phyloP scores from a whole-genome alignment of 1,140 invertebrate species.

The Drusus annulatus region DNA sequence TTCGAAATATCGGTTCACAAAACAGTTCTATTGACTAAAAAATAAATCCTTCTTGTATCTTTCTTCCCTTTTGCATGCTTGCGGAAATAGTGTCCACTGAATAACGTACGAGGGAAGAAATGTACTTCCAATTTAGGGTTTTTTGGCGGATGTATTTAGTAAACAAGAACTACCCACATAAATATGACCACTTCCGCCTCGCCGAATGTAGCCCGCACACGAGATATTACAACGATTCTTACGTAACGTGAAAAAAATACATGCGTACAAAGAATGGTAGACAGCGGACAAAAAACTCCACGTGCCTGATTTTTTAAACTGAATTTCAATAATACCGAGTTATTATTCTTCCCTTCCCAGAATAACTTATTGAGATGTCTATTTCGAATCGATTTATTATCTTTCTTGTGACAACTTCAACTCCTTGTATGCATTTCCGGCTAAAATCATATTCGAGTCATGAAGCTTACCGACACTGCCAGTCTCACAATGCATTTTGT shows the following conservation, averaged over 20 bases:
- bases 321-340: no score
- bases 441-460: background rate
- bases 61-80: no score
- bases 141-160: background rate
- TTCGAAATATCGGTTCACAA: no score
- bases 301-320: no score
- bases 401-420: conserved; percentile 20
- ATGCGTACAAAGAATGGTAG: background rate
- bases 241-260: background rate
- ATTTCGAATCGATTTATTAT: conserved; percentile 18
- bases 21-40: no score
- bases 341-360: no score
- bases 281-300: background rate
- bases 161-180: background rate
- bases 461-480: background rate
- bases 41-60: no score
- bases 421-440: conserved; percentile 26
- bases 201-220: background rate
- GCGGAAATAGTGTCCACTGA: no score
- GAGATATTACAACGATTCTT: background rate
- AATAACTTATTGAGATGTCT: background rate
- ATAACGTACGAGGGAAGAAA: no score
- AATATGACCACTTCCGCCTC: background rate
- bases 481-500: conserved; percentile 3
- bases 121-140: background rate